These are phyloP conservation scores for Ellobius talpinus DNA, from an alignment of 2,113 vertebrate species.

Conservation along the genomic window DNA sequence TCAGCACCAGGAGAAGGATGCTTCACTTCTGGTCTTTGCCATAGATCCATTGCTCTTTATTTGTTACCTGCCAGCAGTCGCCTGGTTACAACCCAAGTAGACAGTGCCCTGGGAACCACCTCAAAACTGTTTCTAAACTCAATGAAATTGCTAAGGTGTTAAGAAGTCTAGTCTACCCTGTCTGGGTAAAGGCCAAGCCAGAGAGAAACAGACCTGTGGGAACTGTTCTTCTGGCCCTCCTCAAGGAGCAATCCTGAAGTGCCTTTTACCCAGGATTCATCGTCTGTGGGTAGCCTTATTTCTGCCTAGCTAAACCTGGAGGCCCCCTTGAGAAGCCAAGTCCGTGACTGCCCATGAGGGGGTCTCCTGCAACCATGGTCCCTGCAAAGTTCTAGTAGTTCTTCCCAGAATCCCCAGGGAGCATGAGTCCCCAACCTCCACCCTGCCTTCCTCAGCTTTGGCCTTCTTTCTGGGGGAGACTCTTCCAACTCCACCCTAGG, in stretches of 20 bases:
- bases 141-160: not conserved
- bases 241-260: not conserved
- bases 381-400: not conserved
- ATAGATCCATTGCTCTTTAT: conserved; percentile 62
- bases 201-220: not conserved
- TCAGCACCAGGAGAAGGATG: conserved; percentile 57
- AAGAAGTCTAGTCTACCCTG: not conserved
- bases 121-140: not conserved
- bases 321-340: not conserved
- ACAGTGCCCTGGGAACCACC: not conserved
- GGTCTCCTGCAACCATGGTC: not conserved
- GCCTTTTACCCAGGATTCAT: not conserved
- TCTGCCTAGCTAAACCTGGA: not conserved
- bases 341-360: not conserved
- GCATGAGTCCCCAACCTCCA: not conserved
- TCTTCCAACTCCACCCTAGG: not conserved
- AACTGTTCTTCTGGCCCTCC: not conserved
- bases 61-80: conserved; percentile 70
- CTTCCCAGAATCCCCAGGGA: not conserved
- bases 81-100: conserved; percentile 45
- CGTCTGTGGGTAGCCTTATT: not conserved
- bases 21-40: conserved; percentile 61
- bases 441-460: not conserved
- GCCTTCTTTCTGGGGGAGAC: not conserved
- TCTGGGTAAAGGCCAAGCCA: not conserved